Evolutionary conservation across 2,797 vertebrate genomes (phyloP).

Genomic region (Hydrophis major): DNA sequence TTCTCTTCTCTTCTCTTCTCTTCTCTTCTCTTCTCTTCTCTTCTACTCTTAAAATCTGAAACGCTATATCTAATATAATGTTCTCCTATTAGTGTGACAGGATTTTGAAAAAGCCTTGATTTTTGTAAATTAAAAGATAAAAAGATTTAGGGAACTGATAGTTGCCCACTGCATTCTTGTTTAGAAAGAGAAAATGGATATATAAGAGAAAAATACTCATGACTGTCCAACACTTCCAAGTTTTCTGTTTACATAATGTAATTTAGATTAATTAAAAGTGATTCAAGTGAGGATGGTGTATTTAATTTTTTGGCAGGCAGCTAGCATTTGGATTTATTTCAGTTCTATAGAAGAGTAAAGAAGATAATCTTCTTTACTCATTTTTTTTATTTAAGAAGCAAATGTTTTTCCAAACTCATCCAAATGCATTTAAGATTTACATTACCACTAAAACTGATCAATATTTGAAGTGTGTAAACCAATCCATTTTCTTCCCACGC

Average conservation of each 20-base stretch:
- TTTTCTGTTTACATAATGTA: background rate
- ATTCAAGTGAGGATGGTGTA: background rate
- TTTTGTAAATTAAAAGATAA: background rate
- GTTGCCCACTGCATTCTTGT: background rate
- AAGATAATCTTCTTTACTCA: background rate
- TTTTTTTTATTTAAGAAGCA: background rate
- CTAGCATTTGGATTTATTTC: background rate
- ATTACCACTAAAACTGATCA: background rate
- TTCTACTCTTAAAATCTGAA: conserved; percentile 1
- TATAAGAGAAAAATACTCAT: background rate
- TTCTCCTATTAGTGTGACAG: background rate
- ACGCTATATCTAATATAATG: background rate
- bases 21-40: too few species aligned
- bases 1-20: too few species aligned
- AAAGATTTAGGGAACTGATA: background rate
- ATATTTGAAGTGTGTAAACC: background rate
- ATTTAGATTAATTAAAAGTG: background rate
- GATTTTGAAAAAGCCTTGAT: background rate
- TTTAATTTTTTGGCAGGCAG: background rate
- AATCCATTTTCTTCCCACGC: background rate
- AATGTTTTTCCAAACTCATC: background rate
- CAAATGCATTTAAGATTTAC: background rate
- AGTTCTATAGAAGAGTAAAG: background rate
- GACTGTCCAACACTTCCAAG: background rate
- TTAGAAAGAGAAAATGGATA: background rate